Evolutionary conservation across 2,888 invertebrate genomes (phyloP), one percentile per base, ranked within the genome.

Genomic region (Acrobasis consociella): DNA sequence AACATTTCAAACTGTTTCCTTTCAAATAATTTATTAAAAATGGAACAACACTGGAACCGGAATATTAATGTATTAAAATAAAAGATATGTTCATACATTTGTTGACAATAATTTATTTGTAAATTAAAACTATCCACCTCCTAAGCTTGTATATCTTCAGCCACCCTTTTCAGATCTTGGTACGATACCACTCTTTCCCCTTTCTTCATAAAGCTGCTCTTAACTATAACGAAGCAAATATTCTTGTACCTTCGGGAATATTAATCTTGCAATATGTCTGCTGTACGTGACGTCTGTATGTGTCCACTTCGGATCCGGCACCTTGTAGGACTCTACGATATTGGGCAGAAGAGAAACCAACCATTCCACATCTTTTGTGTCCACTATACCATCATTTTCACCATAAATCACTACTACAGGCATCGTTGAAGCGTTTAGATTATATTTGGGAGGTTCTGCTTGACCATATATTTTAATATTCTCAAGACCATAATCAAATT

Each of bases 321-420:
- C 94, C 65, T 92, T 80, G 69, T 93, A 88, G 61, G 89, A 89
- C 63, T 94, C 94, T 39, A 93, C 68, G 1, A 94, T 90, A 70
- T 94, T 93, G 0, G 94, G 94, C 37, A 96, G 77, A 62, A 89
- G 81, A 0, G 79, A 74, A 37, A 92, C 80, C 65, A 95, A 74
- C 74, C 93, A 93, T 49, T 90, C 73, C 0, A 95, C 93, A 60
- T 95, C 95, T 74, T 86, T 82, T 0, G 87, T 80, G 93, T 94
- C 72, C 93, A 88, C 94, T 89, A 94, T 77, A 94, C 96, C 73
- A 93, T 95, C 89, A 51, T 85, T 85, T 9, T 67, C 71, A 0
- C 89, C 89, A 61, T 87, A 87, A 39, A 90, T 71, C 7, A 78
- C 68, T 3, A 89, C 70, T 1, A 82, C 69, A 5, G 89, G 90